Evolutionary conservation across 2,888 invertebrate genomes (phyloP), one percentile per base, ranked within the genome.

Genomic region (Dinocampus coccinellae): DNA sequence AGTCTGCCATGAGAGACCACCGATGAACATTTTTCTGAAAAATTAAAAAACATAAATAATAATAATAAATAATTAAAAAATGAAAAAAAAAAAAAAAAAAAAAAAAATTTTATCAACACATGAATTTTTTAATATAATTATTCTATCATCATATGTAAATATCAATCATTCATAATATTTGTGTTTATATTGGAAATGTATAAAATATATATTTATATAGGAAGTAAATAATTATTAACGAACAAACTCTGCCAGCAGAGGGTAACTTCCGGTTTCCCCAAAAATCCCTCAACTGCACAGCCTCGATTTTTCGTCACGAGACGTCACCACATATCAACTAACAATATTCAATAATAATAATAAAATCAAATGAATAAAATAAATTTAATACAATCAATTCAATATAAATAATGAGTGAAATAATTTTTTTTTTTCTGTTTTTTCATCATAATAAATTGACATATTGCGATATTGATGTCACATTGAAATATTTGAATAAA

Each of bases 11-110:
- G 98, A 98, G 89, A 99, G 94, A 88, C 99, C 99, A 88, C 99
- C 99, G 91, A 99, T 97, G 93, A 99, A 99, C 98, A 99, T 99
- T 95, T 99, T 99, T 92, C 98, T 98, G 93, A 85, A 96, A 95
- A 87, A 29, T 3, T 4, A 29, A 29, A 29, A 29, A n/a, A n/a
- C n/a, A n/a, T n/a, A n/a, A n/a, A n/a, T n/a, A n/a, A n/a, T n/a
- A n/a, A n/a, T n/a, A n/a, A n/a, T n/a, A n/a, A n/a, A n/a, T n/a
- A n/a, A n/a, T n/a, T n/a, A n/a, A n/a, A n/a, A n/a, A n/a, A n/a
- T n/a, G n/a, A n/a, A n/a, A n/a, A n/a, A n/a, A n/a, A n/a, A n/a
- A n/a, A n/a, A n/a, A 89, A 90, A 92, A 91, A 91, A 90, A 89
- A 88, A 84, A 36, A 10, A 36, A 39, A 83, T 79, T 82, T 81